Base-by-base conservation (phyloP, 37 sponge, comb jelly and placozoan genomes). In the Mnemiopsis leidyi region DNA sequence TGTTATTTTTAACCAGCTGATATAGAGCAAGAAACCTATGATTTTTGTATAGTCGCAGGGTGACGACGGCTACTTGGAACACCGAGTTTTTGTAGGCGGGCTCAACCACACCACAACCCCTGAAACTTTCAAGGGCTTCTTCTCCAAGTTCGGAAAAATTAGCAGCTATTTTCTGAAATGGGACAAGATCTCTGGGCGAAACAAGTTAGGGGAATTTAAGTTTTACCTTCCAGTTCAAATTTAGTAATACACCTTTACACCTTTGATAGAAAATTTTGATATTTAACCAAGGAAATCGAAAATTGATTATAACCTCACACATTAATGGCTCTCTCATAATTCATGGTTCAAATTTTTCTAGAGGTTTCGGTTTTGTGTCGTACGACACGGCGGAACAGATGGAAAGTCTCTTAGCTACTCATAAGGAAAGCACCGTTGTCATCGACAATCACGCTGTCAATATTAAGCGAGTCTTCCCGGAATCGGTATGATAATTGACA, bases 151-250 rank as follows among this genome's bases (percentile, higher is more conserved):
- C 48, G 90, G 90, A 7, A 85, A 85, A 39, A 85, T 85, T 25
- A 85, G 90, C 90, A 85, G 90, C 61, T 85, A 85, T 61, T 85
- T 85, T 39, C 90, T 85, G 25, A 85, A 85, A 61, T 85, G 90
- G 90, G 90, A 85, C 39, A 85, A 85, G 30, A 38, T 33, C 2
- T 36, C 90, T 20, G 90, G 90, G 2, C 39, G 90, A 39, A 85
- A 85, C 90, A 85, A 85, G 90, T 85, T 26, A 7, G 90, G 38
- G 61, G 13, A n/a, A n/a, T n/a, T n/a, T n/a, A n/a, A n/a, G n/a
- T n/a, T n/a, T n/a, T n/a, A n/a, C n/a, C n/a, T n/a, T n/a, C n/a
- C n/a, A n/a, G n/a, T n/a, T n/a, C n/a, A n/a, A n/a, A n/a, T n/a
- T n/a, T n/a, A n/a, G n/a, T n/a, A n/a, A n/a, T n/a, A n/a, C n/a